A percentile compares a stretch with the other conserved stretches of the same genome.
Evolutionary conservation across 2,888 invertebrate species (phyloP).

Genomic region (Ichneumoninae sp.): DNA sequence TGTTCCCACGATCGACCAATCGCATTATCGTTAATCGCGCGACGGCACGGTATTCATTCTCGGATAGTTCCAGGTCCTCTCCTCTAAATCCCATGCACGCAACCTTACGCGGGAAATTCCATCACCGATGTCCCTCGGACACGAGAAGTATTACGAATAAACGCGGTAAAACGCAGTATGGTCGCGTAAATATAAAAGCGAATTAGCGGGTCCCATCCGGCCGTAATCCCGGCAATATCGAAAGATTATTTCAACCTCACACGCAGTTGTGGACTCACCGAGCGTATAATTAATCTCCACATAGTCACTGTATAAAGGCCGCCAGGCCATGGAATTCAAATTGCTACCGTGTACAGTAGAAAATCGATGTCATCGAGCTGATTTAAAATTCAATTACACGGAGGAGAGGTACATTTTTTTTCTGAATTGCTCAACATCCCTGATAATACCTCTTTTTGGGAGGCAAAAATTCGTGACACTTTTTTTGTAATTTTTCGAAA

Average conservation of each 20-base stretch:
- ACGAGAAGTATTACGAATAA: background rate
- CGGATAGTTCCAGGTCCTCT: conserved; percentile 14
- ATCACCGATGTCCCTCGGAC: background rate
- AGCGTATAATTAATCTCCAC: conserved; percentile 30
- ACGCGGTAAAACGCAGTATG: background rate
- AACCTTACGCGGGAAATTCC: background rate
- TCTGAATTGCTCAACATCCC: background rate
- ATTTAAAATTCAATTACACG: background rate
- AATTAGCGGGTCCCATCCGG: background rate
- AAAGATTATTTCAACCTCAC: conserved; percentile 4
- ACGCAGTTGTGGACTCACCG: conserved; percentile 10
- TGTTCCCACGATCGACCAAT: conserved; percentile 18
- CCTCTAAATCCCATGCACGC: background rate
- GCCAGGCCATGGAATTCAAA: background rate
- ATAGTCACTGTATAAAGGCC: conserved; percentile 6
- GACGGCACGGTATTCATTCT: background rate
- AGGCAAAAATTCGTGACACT: no score
- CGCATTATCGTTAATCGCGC: conserved; percentile 29
- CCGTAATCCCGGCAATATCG: conserved; percentile 3
- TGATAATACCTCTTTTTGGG: no score
- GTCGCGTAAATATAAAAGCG: background rate
- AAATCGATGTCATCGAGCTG: background rate
- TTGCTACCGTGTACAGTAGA: background rate
- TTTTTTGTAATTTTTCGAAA: no score
- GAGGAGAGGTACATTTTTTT: background rate